Percentiles rank a stretch among this genome's conserved stretches.
phyloP scores from a whole-genome alignment of 2,888 invertebrate species.

The Drosophila niveifrons region DNA sequence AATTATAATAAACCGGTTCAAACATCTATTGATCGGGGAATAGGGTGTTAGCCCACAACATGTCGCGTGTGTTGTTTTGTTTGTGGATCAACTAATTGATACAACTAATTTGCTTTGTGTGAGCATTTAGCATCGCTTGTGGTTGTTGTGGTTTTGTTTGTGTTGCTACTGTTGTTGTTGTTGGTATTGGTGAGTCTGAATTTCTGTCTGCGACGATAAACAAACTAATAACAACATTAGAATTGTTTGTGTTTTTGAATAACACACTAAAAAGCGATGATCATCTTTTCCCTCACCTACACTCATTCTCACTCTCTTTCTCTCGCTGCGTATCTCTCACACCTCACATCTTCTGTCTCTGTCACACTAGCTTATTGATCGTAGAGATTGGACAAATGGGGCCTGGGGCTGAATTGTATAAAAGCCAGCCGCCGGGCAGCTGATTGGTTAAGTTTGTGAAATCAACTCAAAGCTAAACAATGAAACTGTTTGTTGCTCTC shows the following conservation, averaged over 20 bases:
- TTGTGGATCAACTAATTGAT: conserved; percentile 42
- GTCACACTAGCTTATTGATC: neutral
- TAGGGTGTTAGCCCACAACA: conserved; percentile 20
- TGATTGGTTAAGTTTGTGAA: conserved; percentile 54
- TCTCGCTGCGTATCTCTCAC: neutral
- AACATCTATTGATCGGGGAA: neutral
- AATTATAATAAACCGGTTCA: conserved; percentile 42
- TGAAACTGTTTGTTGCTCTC: conserved; percentile 63
- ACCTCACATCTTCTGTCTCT: neutral
- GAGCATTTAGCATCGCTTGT: conserved; percentile 27
- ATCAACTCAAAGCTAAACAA: conserved; percentile 47
- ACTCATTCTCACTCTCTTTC: neutral
- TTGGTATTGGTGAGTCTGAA: conserved; percentile 13
- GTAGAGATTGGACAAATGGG: neutral
- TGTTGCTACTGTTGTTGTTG: conserved; percentile 2
- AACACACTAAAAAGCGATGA: conserved; percentile 9
- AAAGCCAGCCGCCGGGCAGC: conserved; percentile 40
- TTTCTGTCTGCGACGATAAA: conserved; percentile 28
- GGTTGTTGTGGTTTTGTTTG: conserved; percentile 16
- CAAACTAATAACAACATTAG: conserved; percentile 28
- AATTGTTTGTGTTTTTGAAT: conserved; percentile 33
- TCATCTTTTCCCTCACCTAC: conserved; percentile 14
- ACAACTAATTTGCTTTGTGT: conserved; percentile 34
- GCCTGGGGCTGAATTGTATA: conserved; percentile 50
- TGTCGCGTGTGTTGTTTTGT: conserved; percentile 15